Conservation (phyloP, 2,888 invertebrate genomes). For the Heterodera filipjevi region DNA sequence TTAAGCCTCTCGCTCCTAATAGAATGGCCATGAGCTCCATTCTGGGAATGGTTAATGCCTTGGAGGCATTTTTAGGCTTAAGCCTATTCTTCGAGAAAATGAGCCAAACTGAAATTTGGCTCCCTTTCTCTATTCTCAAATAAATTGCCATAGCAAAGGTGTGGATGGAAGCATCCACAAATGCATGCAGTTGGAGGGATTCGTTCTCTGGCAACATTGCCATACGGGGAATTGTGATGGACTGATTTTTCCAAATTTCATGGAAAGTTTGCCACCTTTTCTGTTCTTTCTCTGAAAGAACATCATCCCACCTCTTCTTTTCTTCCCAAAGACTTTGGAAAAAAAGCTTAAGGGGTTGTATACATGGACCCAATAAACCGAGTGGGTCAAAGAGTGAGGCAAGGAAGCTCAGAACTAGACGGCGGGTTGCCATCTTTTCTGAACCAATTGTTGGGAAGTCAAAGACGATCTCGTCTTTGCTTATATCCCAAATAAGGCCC, state of each 20-base stretch:
- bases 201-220: background rate
- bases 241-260: background rate
- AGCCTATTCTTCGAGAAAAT: conserved; percentile 20
- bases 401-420: conserved; percentile 26
- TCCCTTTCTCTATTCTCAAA: conserved; percentile 2
- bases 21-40: conserved; percentile 21
- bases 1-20: background rate
- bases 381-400: conserved; percentile 39
- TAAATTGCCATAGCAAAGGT: conserved; percentile 36
- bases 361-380: conserved; percentile 31
- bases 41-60: conserved; percentile 29
- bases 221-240: background rate
- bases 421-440: conserved; percentile 24
- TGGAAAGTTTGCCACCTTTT: conserved; percentile 16
- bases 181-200: conserved; percentile 34
- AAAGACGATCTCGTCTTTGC: conserved; percentile 21
- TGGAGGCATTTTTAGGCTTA: conserved; percentile 12
- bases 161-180: conserved; percentile 39
- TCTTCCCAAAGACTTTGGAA: conserved; percentile 36
- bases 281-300: background rate
- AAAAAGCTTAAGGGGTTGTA: conserved; percentile 35
- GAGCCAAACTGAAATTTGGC: background rate
- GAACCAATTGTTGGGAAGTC: background rate
- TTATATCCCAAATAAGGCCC: conserved; percentile 29
- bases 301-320: conserved; percentile 35